phyloP scores from a whole-genome alignment of 2,888 invertebrate genomes.

The Nephrotoma guestfalica region DNA sequence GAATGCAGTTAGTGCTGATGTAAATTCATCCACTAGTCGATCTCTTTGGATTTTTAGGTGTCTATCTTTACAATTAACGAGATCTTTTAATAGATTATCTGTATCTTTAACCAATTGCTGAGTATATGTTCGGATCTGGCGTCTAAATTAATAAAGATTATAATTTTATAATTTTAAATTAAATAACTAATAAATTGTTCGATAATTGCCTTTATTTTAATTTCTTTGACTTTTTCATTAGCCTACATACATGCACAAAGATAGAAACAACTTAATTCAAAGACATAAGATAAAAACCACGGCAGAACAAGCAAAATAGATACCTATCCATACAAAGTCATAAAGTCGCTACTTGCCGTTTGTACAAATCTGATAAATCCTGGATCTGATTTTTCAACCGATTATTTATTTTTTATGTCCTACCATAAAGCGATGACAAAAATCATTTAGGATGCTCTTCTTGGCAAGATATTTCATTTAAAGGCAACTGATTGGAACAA shows the following conservation, averaged over 20 bases:
- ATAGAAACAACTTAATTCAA: no score
- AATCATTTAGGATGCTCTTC: no score
- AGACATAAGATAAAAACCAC: no score
- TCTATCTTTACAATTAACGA: conserved; percentile 59
- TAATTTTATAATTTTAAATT: background rate
- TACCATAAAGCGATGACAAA: no score
- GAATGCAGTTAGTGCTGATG: conserved; percentile 75
- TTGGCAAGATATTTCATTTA: no score
- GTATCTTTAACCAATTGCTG: conserved; percentile 91
- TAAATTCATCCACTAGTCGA: conserved; percentile 82
- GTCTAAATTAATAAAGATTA: conserved; percentile 39
- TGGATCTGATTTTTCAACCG: no score
- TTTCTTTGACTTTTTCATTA: background rate
- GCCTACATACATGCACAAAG: background rate
- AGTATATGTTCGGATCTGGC: conserved; percentile 90
- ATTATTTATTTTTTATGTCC: no score
- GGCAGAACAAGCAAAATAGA: no score
- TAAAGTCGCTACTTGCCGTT: no score
- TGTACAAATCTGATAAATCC: no score
- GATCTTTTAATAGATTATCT: conserved; percentile 67
- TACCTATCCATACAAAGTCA: no score
- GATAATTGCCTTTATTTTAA: background rate
- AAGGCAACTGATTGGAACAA: no score
- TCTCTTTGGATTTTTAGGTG: conserved; percentile 80
- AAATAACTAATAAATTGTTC: conserved; percentile 9